These are phyloP conservation scores for Alauda arvensis DNA, from an alignment of 2,797 vertebrate genomes.

Conservation along the genomic window DNA sequence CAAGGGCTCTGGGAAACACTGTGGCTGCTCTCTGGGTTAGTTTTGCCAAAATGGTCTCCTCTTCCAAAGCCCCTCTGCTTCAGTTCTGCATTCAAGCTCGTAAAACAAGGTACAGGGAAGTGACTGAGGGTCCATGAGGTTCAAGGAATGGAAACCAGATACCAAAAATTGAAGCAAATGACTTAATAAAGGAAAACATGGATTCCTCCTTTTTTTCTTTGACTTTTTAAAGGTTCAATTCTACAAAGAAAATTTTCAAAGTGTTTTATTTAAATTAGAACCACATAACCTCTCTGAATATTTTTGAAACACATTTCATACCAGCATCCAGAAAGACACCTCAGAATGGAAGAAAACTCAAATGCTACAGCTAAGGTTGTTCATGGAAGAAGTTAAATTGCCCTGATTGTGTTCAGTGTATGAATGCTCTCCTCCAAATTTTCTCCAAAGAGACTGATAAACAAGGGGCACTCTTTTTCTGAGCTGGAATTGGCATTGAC, in stretches of 20 bases:
- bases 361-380: not conserved
- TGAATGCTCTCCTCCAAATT: not conserved
- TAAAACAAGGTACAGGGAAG: not conserved
- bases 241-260: not conserved
- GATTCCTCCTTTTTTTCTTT: not conserved
- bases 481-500: not conserved
- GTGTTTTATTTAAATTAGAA: not conserved
- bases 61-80: not conserved
- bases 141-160: not conserved
- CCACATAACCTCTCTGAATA: not conserved
- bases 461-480: accelerated
- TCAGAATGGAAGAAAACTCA: not conserved
- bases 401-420: not conserved
- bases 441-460: not conserved
- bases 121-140: not conserved
- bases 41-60: not conserved
- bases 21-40: accelerated
- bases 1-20: not conserved
- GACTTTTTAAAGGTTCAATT: not conserved
- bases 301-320: not conserved
- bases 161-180: not conserved
- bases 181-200: not conserved
- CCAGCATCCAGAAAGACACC: not conserved
- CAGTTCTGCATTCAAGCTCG: not conserved
- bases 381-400: not conserved